Conservation (phyloP, 2,797 vertebrate species). For the Galaxias olidus region DNA sequence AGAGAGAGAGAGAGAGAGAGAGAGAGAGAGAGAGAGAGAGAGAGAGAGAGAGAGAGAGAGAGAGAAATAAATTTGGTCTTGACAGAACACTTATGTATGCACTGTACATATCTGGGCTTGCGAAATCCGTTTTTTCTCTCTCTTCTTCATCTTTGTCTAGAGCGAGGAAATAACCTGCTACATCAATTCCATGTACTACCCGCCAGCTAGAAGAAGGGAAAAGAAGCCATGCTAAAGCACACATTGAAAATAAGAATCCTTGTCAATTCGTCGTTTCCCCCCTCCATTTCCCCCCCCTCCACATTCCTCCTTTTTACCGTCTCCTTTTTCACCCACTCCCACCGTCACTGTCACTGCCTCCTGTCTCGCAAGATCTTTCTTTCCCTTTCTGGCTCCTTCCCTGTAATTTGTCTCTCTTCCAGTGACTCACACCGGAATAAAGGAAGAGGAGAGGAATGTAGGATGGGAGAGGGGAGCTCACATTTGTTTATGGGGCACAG, state of each 20-base stretch:
- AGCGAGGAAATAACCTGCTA: constrained; percentile 29
- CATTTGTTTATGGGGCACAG: constrained; percentile 55
- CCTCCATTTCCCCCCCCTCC: constrained; percentile 35
- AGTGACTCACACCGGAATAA: constrained; percentile 50
- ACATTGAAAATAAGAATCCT: constrained; percentile 59
- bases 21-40: constrained; percentile 8
- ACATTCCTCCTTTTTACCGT: constrained; percentile 39
- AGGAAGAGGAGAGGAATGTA: constrained; percentile 26
- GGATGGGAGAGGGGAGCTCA: constrained; percentile 38
- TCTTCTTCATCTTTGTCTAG: constrained; percentile 46
- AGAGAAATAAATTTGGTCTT: no score
- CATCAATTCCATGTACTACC: constrained; percentile 51
- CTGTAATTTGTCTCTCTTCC: constrained; percentile 48
- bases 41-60: not conserved
- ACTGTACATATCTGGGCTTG: constrained; percentile 9
- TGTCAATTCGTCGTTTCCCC: constrained; percentile 48
- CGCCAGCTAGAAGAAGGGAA: constrained; percentile 55
- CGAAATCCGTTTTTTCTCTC: constrained; percentile 26
- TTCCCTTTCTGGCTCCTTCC: constrained; percentile 37
- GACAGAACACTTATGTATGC: not conserved
- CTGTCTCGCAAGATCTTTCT: constrained; percentile 35
- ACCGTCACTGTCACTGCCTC: constrained; percentile 17
- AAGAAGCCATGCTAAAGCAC: constrained; percentile 47
- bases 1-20: no score
- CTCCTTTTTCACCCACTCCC: constrained; percentile 35